Conservation (phyloP, 2,888 invertebrate genomes). For the Pristionchus maxplancki region DNA sequence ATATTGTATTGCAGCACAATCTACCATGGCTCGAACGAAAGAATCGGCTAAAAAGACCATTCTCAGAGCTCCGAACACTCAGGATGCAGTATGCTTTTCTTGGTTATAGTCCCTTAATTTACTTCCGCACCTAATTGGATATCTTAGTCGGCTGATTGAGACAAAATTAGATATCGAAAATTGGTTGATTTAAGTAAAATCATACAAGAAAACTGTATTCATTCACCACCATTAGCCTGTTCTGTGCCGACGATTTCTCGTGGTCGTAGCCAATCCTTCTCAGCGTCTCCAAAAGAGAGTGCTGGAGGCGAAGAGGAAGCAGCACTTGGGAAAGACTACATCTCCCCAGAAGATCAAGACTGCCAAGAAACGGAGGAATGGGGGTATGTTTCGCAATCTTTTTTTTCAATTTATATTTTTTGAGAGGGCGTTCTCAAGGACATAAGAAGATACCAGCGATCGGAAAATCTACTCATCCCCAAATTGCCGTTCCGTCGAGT, state of each 20-base stretch:
- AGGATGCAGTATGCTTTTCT: neutral
- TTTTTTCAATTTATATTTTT: neutral
- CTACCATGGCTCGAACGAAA: neutral
- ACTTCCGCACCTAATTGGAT: neutral
- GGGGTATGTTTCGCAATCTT: neutral
- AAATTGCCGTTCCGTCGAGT: constrained; percentile 25
- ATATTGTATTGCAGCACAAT: neutral
- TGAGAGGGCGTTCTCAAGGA: constrained; percentile 26
- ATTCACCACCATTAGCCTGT: no score
- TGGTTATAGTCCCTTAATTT: neutral
- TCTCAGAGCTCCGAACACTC: neutral
- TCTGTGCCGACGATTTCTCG: neutral
- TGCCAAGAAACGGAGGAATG: neutral
- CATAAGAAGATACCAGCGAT: constrained; percentile 22
- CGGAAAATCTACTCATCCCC: constrained; percentile 2
- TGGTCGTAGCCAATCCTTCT: neutral
- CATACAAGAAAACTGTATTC: no score
- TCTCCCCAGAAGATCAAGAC: neutral
- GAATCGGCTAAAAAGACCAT: neutral
- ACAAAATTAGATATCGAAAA: neutral
- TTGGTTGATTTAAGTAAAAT: no score
- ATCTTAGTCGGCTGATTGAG: neutral
- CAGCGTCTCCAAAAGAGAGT: neutral
- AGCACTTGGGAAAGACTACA: neutral
- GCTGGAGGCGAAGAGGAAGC: constrained; percentile 21